phyloP scores from a whole-genome alignment of 1,140 invertebrate genomes.

The Carcinoscorpius rotundicauda region DNA sequence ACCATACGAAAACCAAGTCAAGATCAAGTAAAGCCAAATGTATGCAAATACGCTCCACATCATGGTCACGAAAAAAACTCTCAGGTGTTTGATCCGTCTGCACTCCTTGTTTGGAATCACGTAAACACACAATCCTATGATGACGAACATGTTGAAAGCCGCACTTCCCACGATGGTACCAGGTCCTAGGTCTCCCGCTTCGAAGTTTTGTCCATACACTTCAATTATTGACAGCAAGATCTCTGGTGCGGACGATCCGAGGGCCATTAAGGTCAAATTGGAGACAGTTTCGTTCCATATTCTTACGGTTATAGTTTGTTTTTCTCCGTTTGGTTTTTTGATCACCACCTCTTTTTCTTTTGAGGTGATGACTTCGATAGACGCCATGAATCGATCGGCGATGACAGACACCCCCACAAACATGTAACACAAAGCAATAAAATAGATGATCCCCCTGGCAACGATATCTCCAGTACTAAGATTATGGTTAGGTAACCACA shows the following conservation, averaged over 20 bases:
- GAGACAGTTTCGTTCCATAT: slow-evolving; percentile 97
- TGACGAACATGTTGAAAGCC: slow-evolving; percentile 96
- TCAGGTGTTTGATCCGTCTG: slow-evolving; percentile 72
- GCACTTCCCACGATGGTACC: slow-evolving; percentile 97
- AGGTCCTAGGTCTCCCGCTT: slow-evolving; percentile 91
- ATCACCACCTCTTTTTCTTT: slow-evolving; percentile 79
- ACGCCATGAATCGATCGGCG: slow-evolving; percentile 95
- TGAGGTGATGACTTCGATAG: slow-evolving; percentile 97
- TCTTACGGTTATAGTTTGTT: slow-evolving; percentile 60
- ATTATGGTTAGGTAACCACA: slow-evolving; percentile 63
- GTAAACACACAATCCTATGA: slow-evolving; percentile 87
- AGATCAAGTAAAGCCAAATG: slow-evolving; percentile 92
- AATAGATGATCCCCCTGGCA: slow-evolving; percentile 78
- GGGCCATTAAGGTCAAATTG: slow-evolving; percentile 94
- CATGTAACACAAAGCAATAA: slow-evolving; percentile 72
- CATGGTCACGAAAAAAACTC: slow-evolving; percentile 97
- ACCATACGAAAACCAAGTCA: slow-evolving; percentile 69
- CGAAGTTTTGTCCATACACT: slow-evolving; percentile 83
- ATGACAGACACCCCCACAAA: slow-evolving; percentile 98
- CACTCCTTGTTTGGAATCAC: slow-evolving; percentile 7
- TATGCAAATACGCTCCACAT: slow-evolving; percentile 97
- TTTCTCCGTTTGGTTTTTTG: slow-evolving; percentile 61
- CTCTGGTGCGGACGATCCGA: slow-evolving; percentile 95
- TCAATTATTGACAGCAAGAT: slow-evolving; percentile 94
- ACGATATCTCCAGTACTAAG: slow-evolving; percentile 48